Percentiles rank a stretch among this genome's conserved stretches.
Conservation (phyloP, 2,888 invertebrate genomes). For the Tipula confusa region DNA sequence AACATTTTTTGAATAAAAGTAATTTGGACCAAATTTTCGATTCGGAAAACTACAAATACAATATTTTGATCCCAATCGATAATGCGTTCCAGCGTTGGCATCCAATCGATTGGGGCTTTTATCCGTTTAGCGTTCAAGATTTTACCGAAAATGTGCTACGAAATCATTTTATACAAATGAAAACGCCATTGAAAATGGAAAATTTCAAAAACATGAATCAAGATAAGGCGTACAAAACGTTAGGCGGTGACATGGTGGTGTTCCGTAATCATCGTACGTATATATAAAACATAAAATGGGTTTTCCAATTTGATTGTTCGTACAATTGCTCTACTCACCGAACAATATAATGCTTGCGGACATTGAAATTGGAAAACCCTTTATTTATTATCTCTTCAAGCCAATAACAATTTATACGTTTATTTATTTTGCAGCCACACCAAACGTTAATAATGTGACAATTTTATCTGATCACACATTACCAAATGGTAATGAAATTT, state of each 20-base stretch:
- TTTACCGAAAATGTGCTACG: slow-evolving; percentile 59
- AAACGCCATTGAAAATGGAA: slow-evolving; percentile 53
- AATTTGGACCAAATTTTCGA: slow-evolving; percentile 58
- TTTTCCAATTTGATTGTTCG: too few relatives aligned
- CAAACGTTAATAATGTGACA: slow-evolving; percentile 57
- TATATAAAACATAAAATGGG: too few relatives aligned
- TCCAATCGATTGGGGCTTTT: slow-evolving; percentile 66
- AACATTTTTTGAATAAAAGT: slow-evolving; percentile 58
- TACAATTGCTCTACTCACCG: too few relatives aligned
- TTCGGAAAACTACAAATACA: slow-evolving; percentile 54
- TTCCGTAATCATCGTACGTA: slow-evolving; percentile 58
- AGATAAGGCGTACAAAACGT: slow-evolving; percentile 54
- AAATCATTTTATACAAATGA: slow-evolving; percentile 58
- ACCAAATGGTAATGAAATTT: slow-evolving; percentile 59
- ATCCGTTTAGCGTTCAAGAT: slow-evolving; percentile 62
- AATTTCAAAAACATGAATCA: slow-evolving; percentile 51
- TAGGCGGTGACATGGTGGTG: slow-evolving; percentile 56
- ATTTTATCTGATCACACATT: slow-evolving; percentile 60
- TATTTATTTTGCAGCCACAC: slow-evolving; percentile 46
- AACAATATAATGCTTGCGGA: too few relatives aligned
- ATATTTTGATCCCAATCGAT: slow-evolving; percentile 61
- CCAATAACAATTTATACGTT: slow-evolving; percentile 26
- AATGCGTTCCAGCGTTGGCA: slow-evolving; percentile 64
- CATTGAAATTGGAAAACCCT: too few relatives aligned
- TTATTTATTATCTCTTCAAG: neutral